These are phyloP conservation scores for Crocidura indochinensis DNA, from an alignment of 2,797 vertebrate species.

Conservation along the genomic window DNA sequence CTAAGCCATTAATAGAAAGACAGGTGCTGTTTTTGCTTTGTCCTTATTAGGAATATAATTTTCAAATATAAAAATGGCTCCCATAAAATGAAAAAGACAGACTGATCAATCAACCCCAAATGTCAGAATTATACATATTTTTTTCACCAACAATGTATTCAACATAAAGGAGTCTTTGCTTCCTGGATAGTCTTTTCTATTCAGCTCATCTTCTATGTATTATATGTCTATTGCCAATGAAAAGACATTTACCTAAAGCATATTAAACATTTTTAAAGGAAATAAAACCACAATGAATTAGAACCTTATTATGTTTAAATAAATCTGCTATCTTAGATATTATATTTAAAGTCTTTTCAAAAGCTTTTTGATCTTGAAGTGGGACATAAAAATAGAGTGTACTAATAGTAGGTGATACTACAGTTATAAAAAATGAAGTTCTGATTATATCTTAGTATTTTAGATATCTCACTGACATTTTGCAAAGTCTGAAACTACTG, in stretches of 20 bases:
- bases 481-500: neutral
- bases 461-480: neutral
- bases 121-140: constrained; percentile 51
- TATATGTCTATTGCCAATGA: neutral
- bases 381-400: neutral
- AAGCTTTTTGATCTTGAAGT: constrained; percentile 21
- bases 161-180: constrained; percentile 66
- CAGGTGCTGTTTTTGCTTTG: constrained; percentile 78
- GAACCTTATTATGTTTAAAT: constrained; percentile 21
- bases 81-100: constrained; percentile 78
- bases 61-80: constrained; percentile 76
- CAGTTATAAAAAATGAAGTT: neutral
- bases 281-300: neutral
- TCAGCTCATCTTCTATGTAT: constrained; percentile 53
- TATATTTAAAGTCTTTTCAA: constrained; percentile 62
- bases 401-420: constrained; percentile 39
- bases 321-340: constrained; percentile 6
- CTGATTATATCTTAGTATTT: neutral
- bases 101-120: constrained; percentile 69
- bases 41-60: constrained; percentile 84
- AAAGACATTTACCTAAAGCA: constrained; percentile 50
- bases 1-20: constrained; percentile 84
- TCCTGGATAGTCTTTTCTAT: constrained; percentile 56
- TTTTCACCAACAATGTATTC: constrained; percentile 61
- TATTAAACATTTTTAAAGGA: constrained; percentile 43